Conservation (phyloP, 2,797 vertebrate genomes). For the Hozukius guyotensis region DNA sequence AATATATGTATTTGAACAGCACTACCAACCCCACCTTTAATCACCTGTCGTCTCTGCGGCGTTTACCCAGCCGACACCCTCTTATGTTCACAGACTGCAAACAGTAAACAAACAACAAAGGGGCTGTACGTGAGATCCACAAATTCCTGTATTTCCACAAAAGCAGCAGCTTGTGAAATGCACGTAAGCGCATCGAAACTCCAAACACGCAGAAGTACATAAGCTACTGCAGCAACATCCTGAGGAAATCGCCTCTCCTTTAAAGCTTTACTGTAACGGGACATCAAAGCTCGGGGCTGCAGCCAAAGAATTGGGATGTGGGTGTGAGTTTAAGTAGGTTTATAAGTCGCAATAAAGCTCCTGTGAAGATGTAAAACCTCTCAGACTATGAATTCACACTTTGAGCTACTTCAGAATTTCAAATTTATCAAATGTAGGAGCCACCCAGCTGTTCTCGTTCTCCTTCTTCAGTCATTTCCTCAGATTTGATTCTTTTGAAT, state of each 20-base stretch:
- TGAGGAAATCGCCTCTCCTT: slow-evolving; percentile 70
- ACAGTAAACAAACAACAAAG: slow-evolving; percentile 25
- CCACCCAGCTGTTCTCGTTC: background rate
- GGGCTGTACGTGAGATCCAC: background rate
- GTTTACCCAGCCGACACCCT: slow-evolving; percentile 13
- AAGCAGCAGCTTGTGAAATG: slow-evolving; percentile 13
- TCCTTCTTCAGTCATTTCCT: background rate
- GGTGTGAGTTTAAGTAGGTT: background rate
- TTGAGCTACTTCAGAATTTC: background rate
- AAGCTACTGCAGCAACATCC: slow-evolving; percentile 55
- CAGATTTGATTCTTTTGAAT: slow-evolving; percentile 32
- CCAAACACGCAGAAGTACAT: slow-evolving; percentile 42
- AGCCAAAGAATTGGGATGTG: slow-evolving; percentile 11
- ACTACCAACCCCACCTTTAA: background rate
- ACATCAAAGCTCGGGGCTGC: slow-evolving; percentile 56
- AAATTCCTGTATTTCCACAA: slow-evolving; percentile 22
- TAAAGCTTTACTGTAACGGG: slow-evolving; percentile 39
- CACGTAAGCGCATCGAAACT: slow-evolving; percentile 18
- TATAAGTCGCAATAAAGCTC: background rate
- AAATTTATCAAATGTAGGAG: background rate
- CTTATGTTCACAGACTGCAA: background rate
- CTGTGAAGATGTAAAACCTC: background rate
- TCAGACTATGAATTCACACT: background rate
- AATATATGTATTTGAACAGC: no score
- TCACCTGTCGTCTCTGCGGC: background rate